Percentiles rank a stretch among this genome's conserved stretches.
Conservation (phyloP, 2,888 invertebrate genomes). For the Scaptomyza flava region DNA sequence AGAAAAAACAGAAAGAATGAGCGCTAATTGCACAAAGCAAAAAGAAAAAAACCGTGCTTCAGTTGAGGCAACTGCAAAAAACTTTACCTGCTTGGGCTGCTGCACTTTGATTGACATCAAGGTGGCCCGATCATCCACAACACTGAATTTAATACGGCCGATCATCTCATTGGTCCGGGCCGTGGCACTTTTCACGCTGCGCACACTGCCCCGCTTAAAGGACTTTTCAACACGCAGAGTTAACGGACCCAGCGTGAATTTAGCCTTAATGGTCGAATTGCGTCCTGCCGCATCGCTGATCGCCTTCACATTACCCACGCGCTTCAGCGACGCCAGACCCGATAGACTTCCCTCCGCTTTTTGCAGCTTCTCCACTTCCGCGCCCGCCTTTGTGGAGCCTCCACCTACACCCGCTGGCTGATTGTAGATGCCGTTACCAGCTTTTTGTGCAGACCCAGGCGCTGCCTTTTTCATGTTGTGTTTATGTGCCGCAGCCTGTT, state of each 20-base stretch:
- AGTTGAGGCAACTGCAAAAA: conserved; percentile 1
- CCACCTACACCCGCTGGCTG: conserved; percentile 61
- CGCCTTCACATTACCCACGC: conserved; percentile 92
- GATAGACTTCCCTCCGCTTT: conserved; percentile 91
- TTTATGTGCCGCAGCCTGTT: conserved; percentile 55
- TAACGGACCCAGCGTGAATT: conserved; percentile 92
- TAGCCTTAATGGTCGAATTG: conserved; percentile 92
- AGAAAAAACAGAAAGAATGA: conserved; percentile 10
- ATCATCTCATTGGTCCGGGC: conserved; percentile 95
- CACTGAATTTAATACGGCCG: conserved; percentile 90
- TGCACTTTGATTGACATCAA: conserved; percentile 93
- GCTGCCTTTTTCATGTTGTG: conserved; percentile 78
- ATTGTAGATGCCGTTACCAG: conserved; percentile 73
- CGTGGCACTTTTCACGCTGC: conserved; percentile 93
- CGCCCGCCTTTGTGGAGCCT: conserved; percentile 41
- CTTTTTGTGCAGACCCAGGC: conserved; percentile 75
- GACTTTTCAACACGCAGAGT: conserved; percentile 88
- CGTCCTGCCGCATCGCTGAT: conserved; percentile 89
- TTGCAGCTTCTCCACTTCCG: conserved; percentile 82
- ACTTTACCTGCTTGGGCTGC: conserved; percentile 92
- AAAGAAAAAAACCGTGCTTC: background rate
- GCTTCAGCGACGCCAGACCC: conserved; percentile 91
- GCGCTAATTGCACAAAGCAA: conserved; percentile 58
- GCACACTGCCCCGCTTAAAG: conserved; percentile 91
- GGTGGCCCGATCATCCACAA: conserved; percentile 92